These are phyloP conservation scores for Hiodon tergisus DNA, from an alignment of 2,113 vertebrate species.

Conservation along the genomic window DNA sequence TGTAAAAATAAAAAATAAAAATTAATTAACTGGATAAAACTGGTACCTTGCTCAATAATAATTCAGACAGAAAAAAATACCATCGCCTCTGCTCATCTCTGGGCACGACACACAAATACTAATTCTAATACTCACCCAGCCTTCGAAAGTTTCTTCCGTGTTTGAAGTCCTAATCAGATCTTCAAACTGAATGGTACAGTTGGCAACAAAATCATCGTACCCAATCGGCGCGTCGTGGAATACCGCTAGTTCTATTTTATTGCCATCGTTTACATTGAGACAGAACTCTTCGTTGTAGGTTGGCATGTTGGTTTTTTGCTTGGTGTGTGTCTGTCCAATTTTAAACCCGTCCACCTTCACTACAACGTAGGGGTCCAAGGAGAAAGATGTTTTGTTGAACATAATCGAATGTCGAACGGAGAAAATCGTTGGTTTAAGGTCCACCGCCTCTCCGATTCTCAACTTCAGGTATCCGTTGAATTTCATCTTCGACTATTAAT, in stretches of 20 bases:
- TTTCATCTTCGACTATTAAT: slow-evolving; percentile 64
- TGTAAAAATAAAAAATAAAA: too few species aligned
- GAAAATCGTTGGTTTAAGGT: slow-evolving; percentile 84
- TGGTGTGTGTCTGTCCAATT: slow-evolving; percentile 86
- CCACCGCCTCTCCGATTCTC: slow-evolving; percentile 88
- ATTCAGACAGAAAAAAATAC: background rate
- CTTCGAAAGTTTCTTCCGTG: slow-evolving; percentile 76
- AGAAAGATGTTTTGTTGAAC: slow-evolving; percentile 70
- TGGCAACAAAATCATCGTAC: slow-evolving; percentile 96
- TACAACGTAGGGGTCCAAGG: slow-evolving; percentile 87
- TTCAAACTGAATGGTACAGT: slow-evolving; percentile 83
- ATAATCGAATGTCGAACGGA: slow-evolving; percentile 83
- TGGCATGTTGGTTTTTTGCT: slow-evolving; percentile 90
- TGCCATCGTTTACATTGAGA: slow-evolving; percentile 73
- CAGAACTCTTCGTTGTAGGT: slow-evolving; percentile 96
- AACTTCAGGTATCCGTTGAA: slow-evolving; percentile 89
- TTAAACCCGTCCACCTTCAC: slow-evolving; percentile 90
- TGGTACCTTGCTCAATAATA: background rate
- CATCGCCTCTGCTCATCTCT: background rate
- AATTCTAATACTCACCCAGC: slow-evolving; percentile 79
- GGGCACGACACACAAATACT: too few species aligned
- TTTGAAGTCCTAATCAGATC: slow-evolving; percentile 75
- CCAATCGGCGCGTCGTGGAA: slow-evolving; percentile 96
- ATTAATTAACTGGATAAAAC: background rate
- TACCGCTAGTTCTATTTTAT: slow-evolving; percentile 81